Evolutionary conservation across 2,113 vertebrate genomes (phyloP).

Genomic region (Pseudopodoces humilis): DNA sequence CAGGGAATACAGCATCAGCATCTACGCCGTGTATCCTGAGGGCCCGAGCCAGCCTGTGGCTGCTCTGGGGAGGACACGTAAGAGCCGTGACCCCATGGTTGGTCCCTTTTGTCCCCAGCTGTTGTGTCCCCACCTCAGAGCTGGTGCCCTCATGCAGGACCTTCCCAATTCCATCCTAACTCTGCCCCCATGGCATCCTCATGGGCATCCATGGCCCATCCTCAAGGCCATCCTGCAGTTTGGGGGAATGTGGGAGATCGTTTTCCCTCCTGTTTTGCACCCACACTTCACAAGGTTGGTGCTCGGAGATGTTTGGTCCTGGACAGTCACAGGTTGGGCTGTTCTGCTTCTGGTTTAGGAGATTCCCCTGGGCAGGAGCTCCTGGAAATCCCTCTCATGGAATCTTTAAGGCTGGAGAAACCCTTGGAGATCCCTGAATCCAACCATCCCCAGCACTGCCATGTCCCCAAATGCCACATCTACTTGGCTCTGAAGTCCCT

Average conservation of each 20-base stretch:
- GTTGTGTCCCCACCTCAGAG: fast-evolving
- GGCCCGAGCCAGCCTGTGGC: conserved; percentile 79
- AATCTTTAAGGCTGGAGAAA: background rate
- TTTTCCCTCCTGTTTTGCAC: background rate
- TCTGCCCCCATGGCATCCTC: background rate
- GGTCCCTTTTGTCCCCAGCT: background rate
- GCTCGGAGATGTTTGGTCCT: background rate
- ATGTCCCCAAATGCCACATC: background rate
- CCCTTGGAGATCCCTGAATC: background rate
- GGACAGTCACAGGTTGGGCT: background rate
- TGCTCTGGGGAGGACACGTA: conserved; percentile 81
- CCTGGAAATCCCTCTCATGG: background rate
- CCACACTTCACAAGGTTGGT: no score
- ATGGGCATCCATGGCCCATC: no score
- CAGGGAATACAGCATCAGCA: conserved; percentile 81
- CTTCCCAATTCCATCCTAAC: background rate
- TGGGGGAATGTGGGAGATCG: background rate
- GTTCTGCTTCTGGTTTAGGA: background rate
- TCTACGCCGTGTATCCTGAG: conserved; percentile 78
- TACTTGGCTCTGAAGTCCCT: fast-evolving
- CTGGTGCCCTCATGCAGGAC: fast-evolving
- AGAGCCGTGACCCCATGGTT: background rate
- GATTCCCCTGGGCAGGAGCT: background rate
- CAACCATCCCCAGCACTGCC: background rate
- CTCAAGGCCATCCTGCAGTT: fast-evolving